Conservation (phyloP, 2,113 vertebrate genomes). For the Ginglymostoma cirratum region DNA sequence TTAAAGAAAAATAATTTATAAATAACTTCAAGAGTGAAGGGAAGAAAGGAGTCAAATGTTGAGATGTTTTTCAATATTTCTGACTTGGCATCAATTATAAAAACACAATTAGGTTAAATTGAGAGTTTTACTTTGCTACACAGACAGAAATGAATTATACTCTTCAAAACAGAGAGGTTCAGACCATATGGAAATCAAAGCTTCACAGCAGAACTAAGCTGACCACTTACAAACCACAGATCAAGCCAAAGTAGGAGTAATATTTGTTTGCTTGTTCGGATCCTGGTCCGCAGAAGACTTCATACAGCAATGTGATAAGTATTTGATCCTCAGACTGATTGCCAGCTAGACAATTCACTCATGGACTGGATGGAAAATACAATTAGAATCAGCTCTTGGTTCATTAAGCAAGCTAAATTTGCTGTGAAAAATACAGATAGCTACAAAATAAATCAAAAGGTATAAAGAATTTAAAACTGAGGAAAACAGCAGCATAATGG, state of each 20-base stretch:
- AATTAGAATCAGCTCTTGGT: conserved; percentile 31
- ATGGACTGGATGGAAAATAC: conserved; percentile 34
- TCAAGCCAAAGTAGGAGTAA: neutral
- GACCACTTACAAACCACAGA: conserved; percentile 14
- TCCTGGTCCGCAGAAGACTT: neutral
- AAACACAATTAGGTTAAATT: neutral
- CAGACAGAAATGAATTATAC: neutral
- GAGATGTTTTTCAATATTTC: neutral
- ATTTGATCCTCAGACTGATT: conserved; percentile 33
- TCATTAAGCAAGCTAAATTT: conserved; percentile 15
- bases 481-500: neutral
- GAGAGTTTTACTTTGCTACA: neutral
- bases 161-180: neutral
- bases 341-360: conserved; percentile 32
- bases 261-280: neutral
- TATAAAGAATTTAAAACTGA: neutral
- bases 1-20: neutral
- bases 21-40: neutral
- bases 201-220: neutral
- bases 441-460: neutral
- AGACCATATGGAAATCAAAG: neutral
- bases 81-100: neutral
- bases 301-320: conserved; percentile 11
- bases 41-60: conserved; percentile 3
- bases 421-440: neutral